Conservation (phyloP, 2,797 vertebrate species). For the Sebastes iracundus region DNA sequence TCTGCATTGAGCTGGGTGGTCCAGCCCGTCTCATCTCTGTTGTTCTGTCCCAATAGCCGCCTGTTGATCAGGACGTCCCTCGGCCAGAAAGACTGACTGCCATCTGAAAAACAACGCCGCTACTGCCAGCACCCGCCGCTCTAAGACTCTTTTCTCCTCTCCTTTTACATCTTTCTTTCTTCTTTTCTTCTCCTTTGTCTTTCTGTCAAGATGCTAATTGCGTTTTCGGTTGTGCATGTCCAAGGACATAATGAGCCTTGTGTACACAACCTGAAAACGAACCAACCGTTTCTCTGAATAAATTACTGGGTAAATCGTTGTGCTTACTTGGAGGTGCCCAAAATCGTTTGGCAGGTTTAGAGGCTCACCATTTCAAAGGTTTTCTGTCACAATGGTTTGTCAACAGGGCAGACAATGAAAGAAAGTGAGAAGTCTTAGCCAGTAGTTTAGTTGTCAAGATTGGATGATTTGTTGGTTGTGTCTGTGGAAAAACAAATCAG, state of each 20-base stretch:
- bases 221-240: slow-evolving; percentile 41
- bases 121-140: slow-evolving; percentile 19
- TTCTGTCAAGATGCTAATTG: slow-evolving; percentile 45
- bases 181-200: slow-evolving; percentile 37
- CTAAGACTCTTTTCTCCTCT: slow-evolving; percentile 1
- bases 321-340: slow-evolving; percentile 23
- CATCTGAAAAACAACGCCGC: slow-evolving; percentile 57
- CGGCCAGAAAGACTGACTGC: slow-evolving; percentile 45
- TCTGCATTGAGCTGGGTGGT: slow-evolving; percentile 59
- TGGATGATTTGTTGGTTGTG: slow-evolving; percentile 15
- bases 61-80: slow-evolving; percentile 25
- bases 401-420: slow-evolving; percentile 51
- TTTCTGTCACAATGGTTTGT: slow-evolving; percentile 53
- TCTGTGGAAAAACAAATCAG: slow-evolving; percentile 21
- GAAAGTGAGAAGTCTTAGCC: slow-evolving; percentile 30
- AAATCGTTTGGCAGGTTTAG: slow-evolving; percentile 36
- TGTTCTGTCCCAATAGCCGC: background rate
- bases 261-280: slow-evolving; percentile 66
- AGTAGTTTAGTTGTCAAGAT: background rate
- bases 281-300: slow-evolving; percentile 46
- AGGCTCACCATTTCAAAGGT: slow-evolving; percentile 32
- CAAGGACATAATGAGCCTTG: slow-evolving; percentile 58
- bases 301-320: slow-evolving; percentile 31
- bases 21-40: slow-evolving; percentile 28
- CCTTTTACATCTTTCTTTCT: background rate